Evolutionary conservation across 92 coral and sea anemone species (phyloP).

Genomic region (Virgularia gustaviana): DNA sequence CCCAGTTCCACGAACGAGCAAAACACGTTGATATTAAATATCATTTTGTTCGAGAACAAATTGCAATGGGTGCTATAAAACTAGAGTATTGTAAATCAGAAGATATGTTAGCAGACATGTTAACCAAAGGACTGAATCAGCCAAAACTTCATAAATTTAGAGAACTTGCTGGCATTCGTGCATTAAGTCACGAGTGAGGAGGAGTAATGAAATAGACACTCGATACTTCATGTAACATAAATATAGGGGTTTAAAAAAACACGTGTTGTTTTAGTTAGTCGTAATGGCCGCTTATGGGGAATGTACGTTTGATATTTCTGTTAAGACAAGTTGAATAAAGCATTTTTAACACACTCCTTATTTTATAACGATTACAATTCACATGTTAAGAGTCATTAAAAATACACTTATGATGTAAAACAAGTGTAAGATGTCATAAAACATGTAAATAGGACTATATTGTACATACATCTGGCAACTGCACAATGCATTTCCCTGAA

Average conservation of each 20-base stretch:
- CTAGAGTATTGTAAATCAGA: constrained; percentile 29
- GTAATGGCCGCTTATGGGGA: too few relatives aligned
- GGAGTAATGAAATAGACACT: constrained; percentile 1
- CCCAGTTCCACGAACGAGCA: constrained; percentile 51
- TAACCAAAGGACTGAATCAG: constrained; percentile 47
- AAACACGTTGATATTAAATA: constrained; percentile 57
- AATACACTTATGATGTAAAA: too few relatives aligned
- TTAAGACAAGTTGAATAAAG: too few relatives aligned
- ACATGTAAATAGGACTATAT: too few relatives aligned
- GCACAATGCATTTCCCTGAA: too few relatives aligned
- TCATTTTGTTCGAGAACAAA: constrained; percentile 55
- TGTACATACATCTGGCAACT: too few relatives aligned
- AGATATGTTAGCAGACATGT: constrained; percentile 56
- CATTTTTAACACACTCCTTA: too few relatives aligned
- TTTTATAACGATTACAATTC: not conserved
- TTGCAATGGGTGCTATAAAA: constrained; percentile 29
- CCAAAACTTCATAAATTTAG: constrained; percentile 45
- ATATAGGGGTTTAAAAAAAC: too few relatives aligned
- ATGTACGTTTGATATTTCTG: too few relatives aligned
- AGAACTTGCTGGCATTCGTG: constrained; percentile 36
- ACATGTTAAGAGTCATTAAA: too few relatives aligned
- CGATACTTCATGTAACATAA: not conserved
- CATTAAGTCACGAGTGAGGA: not conserved
- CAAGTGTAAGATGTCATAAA: too few relatives aligned
- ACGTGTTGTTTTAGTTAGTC: too few relatives aligned